Conservation (phyloP, 1,140 invertebrate species). For the Drosophila nasuta region DNA sequence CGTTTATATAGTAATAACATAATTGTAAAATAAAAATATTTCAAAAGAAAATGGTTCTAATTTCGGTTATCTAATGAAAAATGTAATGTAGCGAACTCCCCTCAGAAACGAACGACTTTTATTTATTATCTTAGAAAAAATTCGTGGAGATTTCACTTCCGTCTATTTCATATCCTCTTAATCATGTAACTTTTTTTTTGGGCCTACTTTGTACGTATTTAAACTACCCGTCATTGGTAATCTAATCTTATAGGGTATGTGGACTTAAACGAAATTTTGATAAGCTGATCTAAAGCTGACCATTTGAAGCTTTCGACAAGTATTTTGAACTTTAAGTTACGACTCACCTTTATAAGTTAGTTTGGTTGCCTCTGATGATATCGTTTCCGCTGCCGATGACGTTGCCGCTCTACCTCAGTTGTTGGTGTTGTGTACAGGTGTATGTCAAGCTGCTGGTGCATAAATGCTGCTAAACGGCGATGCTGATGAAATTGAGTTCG, state of each 20-base stretch:
- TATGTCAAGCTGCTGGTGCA: constrained; percentile 12
- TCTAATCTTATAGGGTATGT: constrained; percentile 17
- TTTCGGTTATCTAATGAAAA: no score
- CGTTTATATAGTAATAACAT: no score
- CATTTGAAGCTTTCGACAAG: constrained; percentile 46
- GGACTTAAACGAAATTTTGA: constrained; percentile 54
- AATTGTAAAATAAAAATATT: no score
- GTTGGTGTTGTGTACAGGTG: constrained; percentile 2
- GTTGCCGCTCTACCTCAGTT: constrained; percentile 6
- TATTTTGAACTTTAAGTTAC: constrained; percentile 64
- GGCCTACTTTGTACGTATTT: background rate
- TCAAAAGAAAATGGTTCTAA: no score
- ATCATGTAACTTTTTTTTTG: no score
- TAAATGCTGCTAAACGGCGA: constrained; percentile 51
- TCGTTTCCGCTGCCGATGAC: background rate
- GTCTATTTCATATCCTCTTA: no score
- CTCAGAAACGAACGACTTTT: no score
- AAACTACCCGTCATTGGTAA: background rate
- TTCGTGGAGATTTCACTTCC: no score
- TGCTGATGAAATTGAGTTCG: constrained; percentile 41
- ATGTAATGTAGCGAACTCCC: no score
- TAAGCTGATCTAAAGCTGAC: constrained; percentile 56
- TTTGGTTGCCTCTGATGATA: constrained; percentile 18
- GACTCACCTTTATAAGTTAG: constrained; percentile 74
- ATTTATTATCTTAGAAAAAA: no score